phyloP scores from a whole-genome alignment of 2,113 vertebrate species.

The Pyxicephalus adspersus region DNA sequence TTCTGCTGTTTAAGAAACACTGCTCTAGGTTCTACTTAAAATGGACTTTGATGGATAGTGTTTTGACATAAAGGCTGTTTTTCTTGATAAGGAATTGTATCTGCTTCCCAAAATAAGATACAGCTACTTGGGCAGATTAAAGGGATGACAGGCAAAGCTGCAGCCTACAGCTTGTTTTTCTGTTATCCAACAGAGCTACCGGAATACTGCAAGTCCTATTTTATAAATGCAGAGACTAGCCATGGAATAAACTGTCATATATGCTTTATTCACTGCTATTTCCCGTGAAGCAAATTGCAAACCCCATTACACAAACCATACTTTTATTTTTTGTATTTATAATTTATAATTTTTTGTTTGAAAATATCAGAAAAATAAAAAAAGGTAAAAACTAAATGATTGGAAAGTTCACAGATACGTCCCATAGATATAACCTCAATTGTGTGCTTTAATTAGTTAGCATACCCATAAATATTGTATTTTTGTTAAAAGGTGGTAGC shows the following conservation, averaged over 20 bases:
- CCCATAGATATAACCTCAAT: no score
- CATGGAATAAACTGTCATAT: background rate
- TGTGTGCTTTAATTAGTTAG: no score
- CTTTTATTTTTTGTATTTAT: no score
- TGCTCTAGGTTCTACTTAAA: background rate
- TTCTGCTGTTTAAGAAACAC: no score
- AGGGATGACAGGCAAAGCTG: conserved; percentile 2
- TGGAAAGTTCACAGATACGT: no score
- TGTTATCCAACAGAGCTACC: conserved; percentile 5
- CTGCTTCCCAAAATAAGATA: conserved; percentile 5
- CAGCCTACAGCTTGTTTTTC: conserved; percentile 26
- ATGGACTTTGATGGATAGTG: conserved; percentile 33
- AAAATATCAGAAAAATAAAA: no score
- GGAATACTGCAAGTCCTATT: conserved; percentile 3
- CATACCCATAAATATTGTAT: no score
- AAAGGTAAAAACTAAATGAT: no score
- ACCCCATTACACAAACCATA: no score
- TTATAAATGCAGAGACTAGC: background rate
- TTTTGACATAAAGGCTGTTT: conserved; percentile 15
- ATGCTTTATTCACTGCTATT: background rate
- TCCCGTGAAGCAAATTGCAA: no score
- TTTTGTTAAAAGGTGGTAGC: no score
- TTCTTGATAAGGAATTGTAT: conserved; percentile 33
- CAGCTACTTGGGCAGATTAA: conserved; percentile 13
- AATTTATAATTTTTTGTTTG: no score